Conservation (phyloP, 2,113 vertebrate genomes). For the Apteryx owenii region DNA sequence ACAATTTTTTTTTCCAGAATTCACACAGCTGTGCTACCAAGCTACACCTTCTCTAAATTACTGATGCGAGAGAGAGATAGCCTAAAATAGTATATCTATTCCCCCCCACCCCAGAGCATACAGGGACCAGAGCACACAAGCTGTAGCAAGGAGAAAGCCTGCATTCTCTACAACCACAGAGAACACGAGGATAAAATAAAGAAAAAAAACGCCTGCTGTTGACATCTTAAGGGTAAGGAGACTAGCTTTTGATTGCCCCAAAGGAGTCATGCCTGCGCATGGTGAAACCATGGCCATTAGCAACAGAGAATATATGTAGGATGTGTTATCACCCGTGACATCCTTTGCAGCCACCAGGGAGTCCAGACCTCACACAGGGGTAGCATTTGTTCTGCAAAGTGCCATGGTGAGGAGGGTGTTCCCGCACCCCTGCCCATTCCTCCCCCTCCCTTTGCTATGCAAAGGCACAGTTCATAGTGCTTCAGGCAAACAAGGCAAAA, state of each 20-base stretch:
- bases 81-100: accelerated
- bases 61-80: neutral
- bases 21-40: neutral
- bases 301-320: neutral
- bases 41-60: neutral
- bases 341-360: neutral
- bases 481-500: neutral
- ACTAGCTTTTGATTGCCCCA: slow-evolving; percentile 4
- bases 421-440: neutral
- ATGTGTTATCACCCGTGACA: slow-evolving; percentile 31
- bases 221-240: slow-evolving; percentile 6
- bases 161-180: neutral
- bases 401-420: neutral
- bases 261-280: neutral
- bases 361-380: slow-evolving; percentile 11
- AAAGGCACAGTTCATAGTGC: neutral
- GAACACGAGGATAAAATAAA: neutral
- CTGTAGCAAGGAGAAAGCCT: neutral
- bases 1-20: neutral
- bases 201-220: neutral
- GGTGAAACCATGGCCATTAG: neutral
- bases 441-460: neutral
- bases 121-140: neutral
- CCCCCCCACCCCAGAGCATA: neutral
- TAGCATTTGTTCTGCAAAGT: neutral